Evolutionary conservation across 2,797 vertebrate genomes (phyloP), one percentile per base, ranked within the genome.

Genomic region (Margarornis squamiger): DNA sequence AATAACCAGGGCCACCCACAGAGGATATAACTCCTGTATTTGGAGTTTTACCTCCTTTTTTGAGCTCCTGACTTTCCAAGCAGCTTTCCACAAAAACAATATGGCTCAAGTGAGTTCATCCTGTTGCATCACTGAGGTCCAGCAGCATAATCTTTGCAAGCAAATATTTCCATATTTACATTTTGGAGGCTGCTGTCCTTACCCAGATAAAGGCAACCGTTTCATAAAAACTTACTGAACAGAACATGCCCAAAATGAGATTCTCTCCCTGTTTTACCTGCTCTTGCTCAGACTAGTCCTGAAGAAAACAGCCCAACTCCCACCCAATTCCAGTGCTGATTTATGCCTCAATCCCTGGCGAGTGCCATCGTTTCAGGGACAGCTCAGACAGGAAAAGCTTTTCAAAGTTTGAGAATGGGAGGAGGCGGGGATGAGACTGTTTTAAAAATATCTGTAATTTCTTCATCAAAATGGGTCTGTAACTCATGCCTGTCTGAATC

Each of bases 171-270:
- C 70, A 41, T 81, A 66, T 78, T 90, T 86, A 86, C n/a, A 6
- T 32, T 88, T 79, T 8, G 43, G 75, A 67, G 55, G 58, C 82
- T 26, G 46, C 79, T 90, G 70, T 68, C 76, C 79, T 77, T 15
- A 36, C 39, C 7, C 6, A 68, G 85, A 74, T 59, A 84, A 88
- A 34, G 15, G 21, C 62, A 63, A 54, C 67, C 39, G 41, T 30
- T 46, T 36, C 26, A 19, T 0, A 1, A 78, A 49, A 75, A 11
- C 13, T 32, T 2, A 10, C 0, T 5, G 18, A 68, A 30, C 16
- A 57, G 20, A 76, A 80, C 7, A 0, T 18, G 14, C 51, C 58
- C 8, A 0, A 62, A 54, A 62, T 2, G 4, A 59, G 29, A 8
- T 26, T 54, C 10, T 54, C 7, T 10, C 45, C 13, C 1, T 0